Evolutionary conservation across 2,888 invertebrate genomes (phyloP).

Genomic region (Heliconius aoede): DNA sequence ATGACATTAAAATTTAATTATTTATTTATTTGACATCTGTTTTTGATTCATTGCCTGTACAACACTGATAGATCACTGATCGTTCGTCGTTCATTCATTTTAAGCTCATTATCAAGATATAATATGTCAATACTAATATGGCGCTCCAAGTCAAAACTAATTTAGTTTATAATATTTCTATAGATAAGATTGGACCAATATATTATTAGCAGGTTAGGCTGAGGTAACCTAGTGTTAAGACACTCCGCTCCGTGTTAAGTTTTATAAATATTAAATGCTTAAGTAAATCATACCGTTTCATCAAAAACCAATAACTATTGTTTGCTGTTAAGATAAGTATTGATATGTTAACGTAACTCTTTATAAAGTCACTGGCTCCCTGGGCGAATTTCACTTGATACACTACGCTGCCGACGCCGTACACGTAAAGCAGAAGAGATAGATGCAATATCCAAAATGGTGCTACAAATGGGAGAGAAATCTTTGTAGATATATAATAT

Average conservation of each 20-base stretch:
- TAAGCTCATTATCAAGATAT: neutral
- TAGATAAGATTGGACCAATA: too few species aligned
- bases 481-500: too few species aligned
- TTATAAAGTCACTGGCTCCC: constrained; percentile 59
- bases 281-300: constrained; percentile 55
- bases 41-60: neutral
- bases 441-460: constrained; percentile 66
- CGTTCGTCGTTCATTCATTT: neutral
- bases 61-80: neutral
- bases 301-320: constrained; percentile 67
- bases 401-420: constrained; percentile 59
- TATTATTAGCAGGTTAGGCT: too few species aligned
- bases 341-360: constrained; percentile 66
- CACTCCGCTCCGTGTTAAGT: too few species aligned
- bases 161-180: neutral
- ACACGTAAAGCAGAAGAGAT: constrained; percentile 62
- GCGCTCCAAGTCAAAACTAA: too few species aligned
- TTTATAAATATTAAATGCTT: neutral
- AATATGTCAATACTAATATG: neutral
- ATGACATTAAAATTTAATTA: neutral
- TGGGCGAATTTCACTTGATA: constrained; percentile 62
- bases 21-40: neutral
- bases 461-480: constrained; percentile 49
- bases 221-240: too few species aligned
- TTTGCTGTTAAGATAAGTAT: constrained; percentile 59